These are phyloP conservation scores for Lasioglossum albipes DNA, from an alignment of 1,140 invertebrate species.

Conservation along the genomic window DNA sequence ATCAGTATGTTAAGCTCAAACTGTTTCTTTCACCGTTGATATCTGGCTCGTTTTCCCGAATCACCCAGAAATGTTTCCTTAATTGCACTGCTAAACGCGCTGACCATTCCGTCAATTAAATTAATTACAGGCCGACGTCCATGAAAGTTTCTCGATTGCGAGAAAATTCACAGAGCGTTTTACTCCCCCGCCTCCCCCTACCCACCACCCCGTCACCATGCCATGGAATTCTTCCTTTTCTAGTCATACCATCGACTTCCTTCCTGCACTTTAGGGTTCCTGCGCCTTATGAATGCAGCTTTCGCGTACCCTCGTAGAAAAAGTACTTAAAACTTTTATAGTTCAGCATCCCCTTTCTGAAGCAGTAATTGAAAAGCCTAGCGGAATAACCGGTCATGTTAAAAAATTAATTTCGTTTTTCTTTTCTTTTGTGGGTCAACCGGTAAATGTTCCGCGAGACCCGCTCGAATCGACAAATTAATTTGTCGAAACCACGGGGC, in stretches of 20 bases:
- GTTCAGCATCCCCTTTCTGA: conserved; percentile 10
- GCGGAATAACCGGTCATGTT: conserved; percentile 25
- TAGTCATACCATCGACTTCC: conserved; percentile 26
- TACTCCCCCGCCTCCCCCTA: background rate
- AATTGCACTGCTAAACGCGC: conserved; percentile 24
- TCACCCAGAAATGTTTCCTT: conserved; percentile 10
- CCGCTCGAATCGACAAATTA: background rate
- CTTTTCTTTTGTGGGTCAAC: background rate
- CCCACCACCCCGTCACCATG: background rate
- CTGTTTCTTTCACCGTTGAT: background rate
- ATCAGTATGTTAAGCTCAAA: background rate
- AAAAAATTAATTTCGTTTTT: conserved; percentile 13
- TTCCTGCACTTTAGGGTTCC: conserved; percentile 26
- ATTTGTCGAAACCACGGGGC: too few relatives aligned
- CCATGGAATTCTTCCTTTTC: conserved; percentile 1
- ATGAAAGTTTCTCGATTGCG: conserved; percentile 53
- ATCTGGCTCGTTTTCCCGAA: background rate
- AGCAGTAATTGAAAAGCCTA: conserved; percentile 47
- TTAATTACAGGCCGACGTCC: conserved; percentile 51
- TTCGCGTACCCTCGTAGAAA: conserved; percentile 37
- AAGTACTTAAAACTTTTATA: conserved; percentile 57
- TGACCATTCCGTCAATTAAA: conserved; percentile 57
- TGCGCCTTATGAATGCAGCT: conserved; percentile 48
- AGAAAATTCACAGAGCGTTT: conserved; percentile 43
- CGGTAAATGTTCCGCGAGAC: background rate